Evolutionary conservation across 2,888 invertebrate genomes (phyloP), one percentile per base, ranked within the genome.

Genomic region (Acleris literana): DNA sequence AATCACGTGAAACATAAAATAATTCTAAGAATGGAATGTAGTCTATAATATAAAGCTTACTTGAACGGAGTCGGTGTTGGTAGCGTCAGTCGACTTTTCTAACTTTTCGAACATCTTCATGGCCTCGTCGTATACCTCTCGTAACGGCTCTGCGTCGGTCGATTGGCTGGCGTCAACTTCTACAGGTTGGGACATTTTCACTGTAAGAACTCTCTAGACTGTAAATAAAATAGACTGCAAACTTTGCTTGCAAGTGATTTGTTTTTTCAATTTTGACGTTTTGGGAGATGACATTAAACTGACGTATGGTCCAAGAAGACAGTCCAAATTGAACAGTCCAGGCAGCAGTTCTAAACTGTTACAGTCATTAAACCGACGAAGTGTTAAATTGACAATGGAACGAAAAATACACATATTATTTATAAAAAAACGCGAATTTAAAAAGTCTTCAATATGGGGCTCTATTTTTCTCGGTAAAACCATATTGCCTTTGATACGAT

Each of bases 51-150:
- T 56, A 66, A 16, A 55, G 69, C 74, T 70, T 72, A 96, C 97
- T 93, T 97, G 97, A 72, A 95, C 93, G 77, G 94, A 90, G 39
- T 93, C 85, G 74, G 95, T 95, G 78, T 96, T 96, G 9, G 95
- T 96, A 0, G 96, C 93, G 78, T 96, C 94, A 43, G 93, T 92
- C 1, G 94, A 93, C 68, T 93, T 94, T 74, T 95, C 94, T 67
- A 97, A 90, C 61, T 87, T 92, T 69, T 96, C 94, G 75, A 93
- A 96, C 57, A 95, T 74, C 73, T 95, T 94, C 90, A 96, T 94
- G 3, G 94, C 97, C 73, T 94, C 94, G 62, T 96, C 94, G 80
- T 96, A 97, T 11, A 96, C 79, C 70, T 82, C 75, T 64, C 79
- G 85, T 57, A 92, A 73, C 3, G 85, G 74, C 68, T 88, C 88